phyloP scores from a whole-genome alignment of 2,113 vertebrate species.

The Tachysurus vachellii region DNA sequence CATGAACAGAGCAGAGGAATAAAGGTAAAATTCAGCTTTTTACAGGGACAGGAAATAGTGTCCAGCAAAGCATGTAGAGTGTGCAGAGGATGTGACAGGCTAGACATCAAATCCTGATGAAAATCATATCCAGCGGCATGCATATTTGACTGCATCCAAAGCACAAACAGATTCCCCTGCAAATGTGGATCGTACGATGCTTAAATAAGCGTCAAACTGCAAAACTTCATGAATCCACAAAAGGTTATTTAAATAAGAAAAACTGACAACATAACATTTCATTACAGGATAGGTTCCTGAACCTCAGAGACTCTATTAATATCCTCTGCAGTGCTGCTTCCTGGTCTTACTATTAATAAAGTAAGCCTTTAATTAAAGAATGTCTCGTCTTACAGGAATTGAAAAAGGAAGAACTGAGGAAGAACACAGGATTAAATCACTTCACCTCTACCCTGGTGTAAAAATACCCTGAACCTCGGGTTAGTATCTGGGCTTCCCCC shows the following conservation, averaged over 20 bases:
- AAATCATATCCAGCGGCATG: constrained; percentile 68
- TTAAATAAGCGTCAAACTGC: not conserved
- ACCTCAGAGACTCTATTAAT: constrained; percentile 24
- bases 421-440: not conserved
- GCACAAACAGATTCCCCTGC: constrained; percentile 25
- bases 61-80: constrained; percentile 70
- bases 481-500: not conserved
- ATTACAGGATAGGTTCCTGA: constrained; percentile 33
- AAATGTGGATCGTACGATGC: not conserved
- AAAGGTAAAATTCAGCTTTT: constrained; percentile 57
- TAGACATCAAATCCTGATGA: constrained; percentile 74
- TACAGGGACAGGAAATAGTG: constrained; percentile 72
- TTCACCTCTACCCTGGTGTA: not conserved
- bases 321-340: constrained; percentile 9
- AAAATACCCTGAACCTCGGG: constrained; percentile 1
- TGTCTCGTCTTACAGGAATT: not conserved
- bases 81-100: constrained; percentile 66
- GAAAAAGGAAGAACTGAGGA: not conserved
- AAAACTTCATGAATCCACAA: not conserved
- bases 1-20: constrained; percentile 35
- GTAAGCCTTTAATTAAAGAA: constrained; percentile 30
- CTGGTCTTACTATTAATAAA: constrained; percentile 20
- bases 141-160: constrained; percentile 40
- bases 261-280: constrained; percentile 14
- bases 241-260: not conserved